Percentiles rank a stretch among this genome's conserved stretches.
These are phyloP conservation scores for Carposina sasakii DNA, from an alignment of 1,140 invertebrate genomes.

Conservation along the genomic window DNA sequence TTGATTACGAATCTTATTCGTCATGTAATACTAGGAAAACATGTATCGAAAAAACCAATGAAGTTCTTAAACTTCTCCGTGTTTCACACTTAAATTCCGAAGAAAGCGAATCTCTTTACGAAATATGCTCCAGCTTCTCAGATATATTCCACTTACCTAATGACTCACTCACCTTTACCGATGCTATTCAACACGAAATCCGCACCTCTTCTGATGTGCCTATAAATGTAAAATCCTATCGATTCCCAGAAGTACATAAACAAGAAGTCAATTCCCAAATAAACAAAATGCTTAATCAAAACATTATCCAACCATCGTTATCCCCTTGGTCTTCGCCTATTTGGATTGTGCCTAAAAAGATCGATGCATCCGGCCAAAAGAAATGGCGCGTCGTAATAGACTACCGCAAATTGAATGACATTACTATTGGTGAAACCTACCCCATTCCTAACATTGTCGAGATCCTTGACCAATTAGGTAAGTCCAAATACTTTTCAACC, in stretches of 20 bases:
- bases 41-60: constrained; percentile 3
- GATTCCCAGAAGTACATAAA: neutral
- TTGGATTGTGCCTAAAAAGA: constrained; percentile 8
- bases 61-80: constrained; percentile 19
- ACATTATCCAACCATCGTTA: constrained; percentile 7
- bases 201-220: constrained; percentile 1
- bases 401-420: constrained; percentile 39
- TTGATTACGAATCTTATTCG: neutral
- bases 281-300: constrained; percentile 3
- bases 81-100: constrained; percentile 23
- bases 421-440: constrained; percentile 51
- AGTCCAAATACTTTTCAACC: constrained; percentile 19
- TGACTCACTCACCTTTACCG: constrained; percentile 8
- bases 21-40: neutral
- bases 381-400: constrained; percentile 24
- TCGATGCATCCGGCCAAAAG: constrained; percentile 3
- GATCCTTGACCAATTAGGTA: constrained; percentile 44
- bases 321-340: constrained; percentile 11
- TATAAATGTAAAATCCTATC: constrained; percentile 4
- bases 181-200: constrained; percentile 9
- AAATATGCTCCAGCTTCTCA: constrained; percentile 6
- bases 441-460: constrained; percentile 67
- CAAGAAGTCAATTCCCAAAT: constrained; percentile 10
- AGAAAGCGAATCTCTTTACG: constrained; percentile 19
- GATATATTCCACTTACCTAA: constrained; percentile 5